Conservation (phyloP, 2,888 invertebrate genomes). For the Watsonalla binaria region DNA sequence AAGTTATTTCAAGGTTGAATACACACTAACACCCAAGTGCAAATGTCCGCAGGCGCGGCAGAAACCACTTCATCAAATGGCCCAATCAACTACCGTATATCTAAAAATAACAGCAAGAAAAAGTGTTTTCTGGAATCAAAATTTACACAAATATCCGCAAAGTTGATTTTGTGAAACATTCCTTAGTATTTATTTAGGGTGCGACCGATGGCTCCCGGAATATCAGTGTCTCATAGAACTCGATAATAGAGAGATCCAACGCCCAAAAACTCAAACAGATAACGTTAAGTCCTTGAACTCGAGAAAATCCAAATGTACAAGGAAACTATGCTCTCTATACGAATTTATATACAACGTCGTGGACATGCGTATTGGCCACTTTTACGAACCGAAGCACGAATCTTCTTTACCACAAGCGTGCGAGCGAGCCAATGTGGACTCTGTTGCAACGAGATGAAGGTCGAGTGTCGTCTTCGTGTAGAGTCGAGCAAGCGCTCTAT, state of each 20-base stretch:
- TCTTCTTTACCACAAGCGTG: conserved; percentile 58
- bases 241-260: conserved; percentile 38
- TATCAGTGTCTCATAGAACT: conserved; percentile 33
- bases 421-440: conserved; percentile 34
- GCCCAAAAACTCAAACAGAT: conserved; percentile 62
- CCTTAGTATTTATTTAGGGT: background rate
- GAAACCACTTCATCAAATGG: no score
- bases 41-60: no score
- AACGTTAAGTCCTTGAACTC: conserved; percentile 74
- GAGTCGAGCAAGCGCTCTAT: conserved; percentile 71
- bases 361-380: conserved; percentile 77
- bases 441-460: conserved; percentile 25
- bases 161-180: conserved; percentile 2
- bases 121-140: background rate
- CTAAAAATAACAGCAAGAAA: no score
- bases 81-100: no score
- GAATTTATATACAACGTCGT: conserved; percentile 68
- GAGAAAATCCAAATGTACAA: conserved; percentile 71
- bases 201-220: conserved; percentile 8
- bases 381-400: conserved; percentile 69
- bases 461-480: conserved; percentile 27
- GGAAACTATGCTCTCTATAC: conserved; percentile 71
- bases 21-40: no score
- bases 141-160: background rate
- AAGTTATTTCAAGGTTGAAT: no score